Evolutionary conservation across 2,113 vertebrate genomes (phyloP).

Genomic region (Platichthys stellatus): DNA sequence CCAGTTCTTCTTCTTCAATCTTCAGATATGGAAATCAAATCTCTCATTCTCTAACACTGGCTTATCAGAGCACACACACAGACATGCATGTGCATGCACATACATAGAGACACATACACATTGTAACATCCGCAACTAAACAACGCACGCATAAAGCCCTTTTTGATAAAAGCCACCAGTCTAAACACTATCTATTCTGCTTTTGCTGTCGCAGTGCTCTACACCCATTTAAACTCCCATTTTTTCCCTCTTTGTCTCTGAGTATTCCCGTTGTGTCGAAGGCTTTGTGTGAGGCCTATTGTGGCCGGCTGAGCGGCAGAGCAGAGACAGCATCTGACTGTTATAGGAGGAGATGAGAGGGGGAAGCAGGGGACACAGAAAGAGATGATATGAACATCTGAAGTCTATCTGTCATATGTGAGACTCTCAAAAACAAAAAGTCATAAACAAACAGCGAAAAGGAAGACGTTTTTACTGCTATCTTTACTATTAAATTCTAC

Average conservation of each 20-base stretch:
- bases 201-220: slow-evolving; percentile 33
- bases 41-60: slow-evolving; percentile 38
- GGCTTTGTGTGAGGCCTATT: slow-evolving; percentile 74
- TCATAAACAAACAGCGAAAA: too few relatives aligned
- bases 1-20: slow-evolving; percentile 44
- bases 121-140: slow-evolving; percentile 58
- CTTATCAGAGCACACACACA: slow-evolving; percentile 58
- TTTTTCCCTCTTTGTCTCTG: slow-evolving; percentile 57
- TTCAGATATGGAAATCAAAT: slow-evolving; percentile 73
- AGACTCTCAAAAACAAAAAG: slow-evolving; percentile 33
- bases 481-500: background rate
- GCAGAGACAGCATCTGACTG: slow-evolving; percentile 71
- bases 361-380: slow-evolving; percentile 28
- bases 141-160: slow-evolving; percentile 64
- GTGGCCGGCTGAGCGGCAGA: slow-evolving; percentile 57
- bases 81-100: slow-evolving; percentile 6
- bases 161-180: slow-evolving; percentile 68
- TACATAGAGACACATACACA: slow-evolving; percentile 11
- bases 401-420: slow-evolving; percentile 42
- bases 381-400: slow-evolving; percentile 45
- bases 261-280: slow-evolving; percentile 61
- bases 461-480: background rate
- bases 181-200: slow-evolving; percentile 67
- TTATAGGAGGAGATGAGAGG: slow-evolving; percentile 40
- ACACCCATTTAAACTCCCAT: slow-evolving; percentile 52